phyloP scores from a whole-genome alignment of 2,113 vertebrate genomes.

The Syrmaticus mikado region DNA sequence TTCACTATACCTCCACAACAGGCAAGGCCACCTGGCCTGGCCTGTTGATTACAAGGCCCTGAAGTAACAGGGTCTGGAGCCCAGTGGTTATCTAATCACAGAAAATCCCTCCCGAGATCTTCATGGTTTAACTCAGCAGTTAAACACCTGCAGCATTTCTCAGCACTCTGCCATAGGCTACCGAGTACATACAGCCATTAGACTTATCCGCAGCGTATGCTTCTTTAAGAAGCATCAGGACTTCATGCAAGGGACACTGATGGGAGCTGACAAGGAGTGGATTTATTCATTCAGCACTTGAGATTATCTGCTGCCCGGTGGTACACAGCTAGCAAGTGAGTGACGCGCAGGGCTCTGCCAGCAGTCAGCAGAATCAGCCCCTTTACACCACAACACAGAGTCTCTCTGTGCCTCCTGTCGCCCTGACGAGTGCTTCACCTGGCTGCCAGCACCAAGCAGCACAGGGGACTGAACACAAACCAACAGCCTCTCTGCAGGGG shows the following conservation, averaged over 20 bases:
- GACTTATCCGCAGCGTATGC: slow-evolving; percentile 9
- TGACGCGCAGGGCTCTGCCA: slow-evolving; percentile 36
- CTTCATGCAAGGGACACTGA: slow-evolving; percentile 47
- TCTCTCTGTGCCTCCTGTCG: slow-evolving; percentile 15
- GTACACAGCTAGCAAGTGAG: slow-evolving; percentile 32
- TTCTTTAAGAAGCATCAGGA: slow-evolving; percentile 51
- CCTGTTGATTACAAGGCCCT: neutral
- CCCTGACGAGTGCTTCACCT: slow-evolving; percentile 3
- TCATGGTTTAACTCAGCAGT: neutral
- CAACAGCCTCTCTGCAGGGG: neutral
- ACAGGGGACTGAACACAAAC: neutral
- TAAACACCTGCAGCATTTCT: neutral
- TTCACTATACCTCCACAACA: neutral
- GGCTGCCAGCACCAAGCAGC: fast-evolving
- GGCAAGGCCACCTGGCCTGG: neutral
- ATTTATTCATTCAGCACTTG: slow-evolving; percentile 60
- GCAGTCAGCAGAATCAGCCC: slow-evolving; percentile 27
- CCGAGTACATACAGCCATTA: neutral
- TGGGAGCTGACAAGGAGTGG: slow-evolving; percentile 69
- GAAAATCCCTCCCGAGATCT: neutral
- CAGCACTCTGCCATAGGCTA: neutral
- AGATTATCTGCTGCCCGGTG: slow-evolving; percentile 44
- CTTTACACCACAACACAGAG: neutral
- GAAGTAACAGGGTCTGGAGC: neutral
- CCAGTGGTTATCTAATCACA: neutral